These are phyloP conservation scores for Habrosyne pyritoides DNA, from an alignment of 2,888 invertebrate species.

Conservation along the genomic window DNA sequence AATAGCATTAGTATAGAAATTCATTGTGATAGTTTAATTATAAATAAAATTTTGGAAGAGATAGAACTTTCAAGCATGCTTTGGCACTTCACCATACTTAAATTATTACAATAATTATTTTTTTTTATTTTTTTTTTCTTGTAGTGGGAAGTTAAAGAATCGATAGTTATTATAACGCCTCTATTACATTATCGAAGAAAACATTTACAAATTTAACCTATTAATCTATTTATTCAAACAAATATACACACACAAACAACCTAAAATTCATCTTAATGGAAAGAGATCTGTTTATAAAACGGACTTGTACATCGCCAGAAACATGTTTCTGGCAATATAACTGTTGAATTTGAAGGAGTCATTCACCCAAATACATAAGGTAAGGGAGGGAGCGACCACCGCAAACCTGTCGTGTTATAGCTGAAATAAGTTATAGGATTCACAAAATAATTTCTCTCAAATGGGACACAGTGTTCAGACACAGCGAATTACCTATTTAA, in stretches of 20 bases:
- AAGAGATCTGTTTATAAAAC: conserved; percentile 49
- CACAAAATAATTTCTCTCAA: conserved; percentile 33
- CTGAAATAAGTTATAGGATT: conserved; percentile 32
- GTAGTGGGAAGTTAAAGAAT: conserved; percentile 44
- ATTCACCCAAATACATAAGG: background rate
- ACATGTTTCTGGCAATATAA: background rate
- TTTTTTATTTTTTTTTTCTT: conserved; percentile 33
- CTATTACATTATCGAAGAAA: conserved; percentile 45
- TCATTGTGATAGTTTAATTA: conserved; percentile 7
- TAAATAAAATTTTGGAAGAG: conserved; percentile 13
- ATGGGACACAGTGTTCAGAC: conserved; percentile 37
- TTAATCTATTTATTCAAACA: conserved; percentile 68
- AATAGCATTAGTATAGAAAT: conserved; percentile 1
- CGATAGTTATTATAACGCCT: conserved; percentile 28
- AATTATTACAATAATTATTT: conserved; percentile 40
- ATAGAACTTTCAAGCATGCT: conserved; percentile 46
- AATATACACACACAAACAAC: conserved; percentile 78
- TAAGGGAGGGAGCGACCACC: background rate
- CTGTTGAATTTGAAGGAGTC: background rate
- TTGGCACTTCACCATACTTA: conserved; percentile 70
- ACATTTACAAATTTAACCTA: conserved; percentile 79
- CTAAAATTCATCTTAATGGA: conserved; percentile 41
- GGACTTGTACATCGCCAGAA: background rate
- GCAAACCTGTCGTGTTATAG: conserved; percentile 1
- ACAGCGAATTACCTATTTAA: conserved; percentile 51